phyloP scores from a whole-genome alignment of 2,113 vertebrate species.

The Urocitellus parryii region DNA sequence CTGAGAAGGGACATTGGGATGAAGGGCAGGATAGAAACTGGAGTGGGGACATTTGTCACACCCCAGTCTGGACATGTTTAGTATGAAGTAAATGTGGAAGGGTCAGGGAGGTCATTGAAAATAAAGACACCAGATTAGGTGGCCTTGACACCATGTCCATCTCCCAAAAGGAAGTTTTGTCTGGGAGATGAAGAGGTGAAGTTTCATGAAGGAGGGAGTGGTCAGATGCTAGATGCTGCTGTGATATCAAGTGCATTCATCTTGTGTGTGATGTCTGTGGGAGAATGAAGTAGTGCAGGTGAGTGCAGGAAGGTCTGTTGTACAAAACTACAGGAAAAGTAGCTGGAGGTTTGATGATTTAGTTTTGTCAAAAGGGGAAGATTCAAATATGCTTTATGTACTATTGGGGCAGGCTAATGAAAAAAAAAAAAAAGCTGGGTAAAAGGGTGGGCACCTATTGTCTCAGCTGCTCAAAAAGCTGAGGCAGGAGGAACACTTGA shows the following conservation, averaged over 20 bases:
- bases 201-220: background rate
- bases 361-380: background rate
- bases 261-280: too few relatives aligned
- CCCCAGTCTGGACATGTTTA: background rate
- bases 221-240: background rate
- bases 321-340: background rate
- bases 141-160: background rate
- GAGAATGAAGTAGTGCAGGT: too few relatives aligned
- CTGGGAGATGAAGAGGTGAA: background rate
- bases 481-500: background rate
- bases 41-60: background rate
- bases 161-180: background rate
- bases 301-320: background rate
- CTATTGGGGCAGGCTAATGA: background rate
- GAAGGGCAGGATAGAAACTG: background rate
- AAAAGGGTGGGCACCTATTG: background rate
- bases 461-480: background rate
- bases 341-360: background rate
- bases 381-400: background rate
- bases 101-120: background rate
- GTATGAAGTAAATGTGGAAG: background rate
- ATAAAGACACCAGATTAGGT: background rate
- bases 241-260: background rate
- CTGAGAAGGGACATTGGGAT: background rate
- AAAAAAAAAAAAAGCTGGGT: background rate